phyloP scores from a whole-genome alignment of 2,888 invertebrate genomes.

The Diaprepes abbreviatus region DNA sequence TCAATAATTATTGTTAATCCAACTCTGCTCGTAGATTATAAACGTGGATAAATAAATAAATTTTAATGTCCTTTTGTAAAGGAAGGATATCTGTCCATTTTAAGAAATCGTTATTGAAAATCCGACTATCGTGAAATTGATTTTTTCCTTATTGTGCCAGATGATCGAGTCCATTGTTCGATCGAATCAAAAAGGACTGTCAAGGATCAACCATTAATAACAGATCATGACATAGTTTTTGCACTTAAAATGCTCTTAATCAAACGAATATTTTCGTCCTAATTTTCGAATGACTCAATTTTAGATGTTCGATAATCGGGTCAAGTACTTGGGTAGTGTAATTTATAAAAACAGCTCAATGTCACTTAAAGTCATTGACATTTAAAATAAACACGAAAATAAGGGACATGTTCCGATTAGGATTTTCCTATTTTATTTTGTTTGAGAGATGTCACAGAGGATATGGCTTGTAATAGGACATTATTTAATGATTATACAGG shows the following conservation, averaged over 20 bases:
- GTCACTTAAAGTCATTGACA: neutral
- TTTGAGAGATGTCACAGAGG: too few species aligned
- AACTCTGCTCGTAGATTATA: constrained; percentile 43
- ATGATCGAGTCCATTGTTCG: constrained; percentile 49
- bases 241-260: neutral
- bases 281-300: constrained; percentile 1
- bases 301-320: neutral
- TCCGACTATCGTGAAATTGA: constrained; percentile 48
- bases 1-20: constrained; percentile 35
- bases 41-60: constrained; percentile 48
- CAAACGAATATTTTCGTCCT: constrained; percentile 11
- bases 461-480: too few species aligned
- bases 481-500: too few species aligned
- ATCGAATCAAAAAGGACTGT: constrained; percentile 43
- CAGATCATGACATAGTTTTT: constrained; percentile 36
- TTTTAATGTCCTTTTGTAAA: constrained; percentile 48
- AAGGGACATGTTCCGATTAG: too few species aligned
- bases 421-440: too few species aligned
- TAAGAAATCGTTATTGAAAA: constrained; percentile 56
- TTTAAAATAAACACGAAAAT: neutral
- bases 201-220: constrained; percentile 45
- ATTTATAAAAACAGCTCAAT: neutral
- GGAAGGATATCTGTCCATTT: constrained; percentile 56
- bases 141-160: constrained; percentile 51
- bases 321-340: neutral